These are phyloP conservation scores for Willowsia nigromaculata DNA, from an alignment of 2,888 invertebrate species.

Conservation along the genomic window DNA sequence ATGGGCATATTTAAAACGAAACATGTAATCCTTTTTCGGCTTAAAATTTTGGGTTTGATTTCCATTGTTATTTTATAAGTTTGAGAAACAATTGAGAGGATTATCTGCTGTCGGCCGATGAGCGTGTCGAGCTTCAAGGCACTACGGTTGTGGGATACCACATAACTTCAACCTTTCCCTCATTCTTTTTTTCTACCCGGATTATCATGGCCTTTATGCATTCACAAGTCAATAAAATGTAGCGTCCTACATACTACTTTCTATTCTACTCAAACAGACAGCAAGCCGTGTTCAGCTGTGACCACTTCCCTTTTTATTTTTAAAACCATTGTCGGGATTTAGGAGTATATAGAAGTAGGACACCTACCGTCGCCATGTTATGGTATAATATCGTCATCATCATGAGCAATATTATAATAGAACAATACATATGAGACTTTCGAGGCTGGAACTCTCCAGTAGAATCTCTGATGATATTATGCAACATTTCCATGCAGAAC, in stretches of 20 bases:
- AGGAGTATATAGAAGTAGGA: background rate
- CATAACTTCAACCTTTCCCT: background rate
- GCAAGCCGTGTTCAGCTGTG: background rate
- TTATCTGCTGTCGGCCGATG: too few species aligned
- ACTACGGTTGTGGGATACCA: background rate
- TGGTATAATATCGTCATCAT: slow-evolving; percentile 22
- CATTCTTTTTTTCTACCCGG: background rate
- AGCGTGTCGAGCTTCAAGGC: too few species aligned
- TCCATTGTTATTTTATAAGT: too few species aligned
- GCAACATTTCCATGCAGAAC: slow-evolving; percentile 49
- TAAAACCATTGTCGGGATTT: slow-evolving; percentile 18
- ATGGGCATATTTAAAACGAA: too few species aligned
- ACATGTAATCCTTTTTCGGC: too few species aligned
- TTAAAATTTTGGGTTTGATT: too few species aligned
- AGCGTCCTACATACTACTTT: background rate
- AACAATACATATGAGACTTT: slow-evolving; percentile 21
- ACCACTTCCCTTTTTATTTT: background rate
- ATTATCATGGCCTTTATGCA: slow-evolving; percentile 10
- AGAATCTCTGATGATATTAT: slow-evolving; percentile 27
- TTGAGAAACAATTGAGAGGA: too few species aligned
- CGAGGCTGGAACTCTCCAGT: background rate
- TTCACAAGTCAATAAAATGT: slow-evolving; percentile 33
- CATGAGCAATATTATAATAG: slow-evolving; percentile 29
- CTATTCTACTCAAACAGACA: background rate
- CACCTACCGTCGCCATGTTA: background rate